A percentile compares a stretch with the other conserved stretches of the same genome.
Evolutionary conservation across 2,113 vertebrate species (phyloP).

Genomic region (Oreochromis aureus): DNA sequence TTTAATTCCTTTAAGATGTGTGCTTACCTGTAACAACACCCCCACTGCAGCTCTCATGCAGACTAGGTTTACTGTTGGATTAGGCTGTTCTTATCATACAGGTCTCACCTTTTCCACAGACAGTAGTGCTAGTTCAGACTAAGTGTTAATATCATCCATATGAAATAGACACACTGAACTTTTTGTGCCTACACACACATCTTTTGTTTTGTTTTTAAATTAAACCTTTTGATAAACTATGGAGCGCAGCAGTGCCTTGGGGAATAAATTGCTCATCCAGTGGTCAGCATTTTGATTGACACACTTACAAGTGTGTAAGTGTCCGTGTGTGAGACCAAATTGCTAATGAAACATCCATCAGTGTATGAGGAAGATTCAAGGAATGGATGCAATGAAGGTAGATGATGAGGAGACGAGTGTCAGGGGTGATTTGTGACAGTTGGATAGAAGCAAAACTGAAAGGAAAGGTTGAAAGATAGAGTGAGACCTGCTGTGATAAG

Average conservation of each 20-base stretch:
- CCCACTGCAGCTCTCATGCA: neutral
- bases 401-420: neutral
- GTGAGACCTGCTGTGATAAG: neutral
- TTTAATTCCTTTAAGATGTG: no score
- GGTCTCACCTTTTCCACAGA: neutral
- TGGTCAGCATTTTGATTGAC: neutral
- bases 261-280: neutral
- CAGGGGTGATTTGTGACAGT: neutral
- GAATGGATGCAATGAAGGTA: neutral
- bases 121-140: neutral
- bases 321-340: neutral
- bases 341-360: neutral
- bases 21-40: neutral
- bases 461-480: neutral
- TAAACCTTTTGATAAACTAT: neutral
- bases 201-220: accelerated
- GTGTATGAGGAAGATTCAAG: neutral
- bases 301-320: neutral
- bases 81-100: neutral
- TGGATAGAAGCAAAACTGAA: neutral
- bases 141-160: neutral
- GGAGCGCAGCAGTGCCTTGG: neutral
- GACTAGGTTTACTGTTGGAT: neutral
- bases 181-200: neutral
- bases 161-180: neutral